These are phyloP conservation scores for Aphaenogaster ashmeadi DNA, from an alignment of 1,140 invertebrate species.

Conservation along the genomic window DNA sequence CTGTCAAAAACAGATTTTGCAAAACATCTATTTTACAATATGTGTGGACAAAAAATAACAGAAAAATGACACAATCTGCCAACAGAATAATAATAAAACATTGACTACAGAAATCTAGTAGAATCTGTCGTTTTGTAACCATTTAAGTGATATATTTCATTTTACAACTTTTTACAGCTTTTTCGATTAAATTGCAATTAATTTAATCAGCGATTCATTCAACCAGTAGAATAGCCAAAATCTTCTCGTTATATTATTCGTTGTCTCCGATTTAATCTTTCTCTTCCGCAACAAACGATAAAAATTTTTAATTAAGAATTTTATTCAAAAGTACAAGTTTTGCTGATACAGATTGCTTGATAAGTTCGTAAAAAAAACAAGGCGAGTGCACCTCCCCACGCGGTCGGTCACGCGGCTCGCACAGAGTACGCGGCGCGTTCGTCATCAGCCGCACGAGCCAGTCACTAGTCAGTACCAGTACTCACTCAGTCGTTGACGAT, in stretches of 20 bases:
- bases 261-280: not conserved
- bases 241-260: not conserved
- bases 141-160: no score
- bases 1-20: not conserved
- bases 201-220: not conserved
- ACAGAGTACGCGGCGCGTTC: not conserved
- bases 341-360: not conserved
- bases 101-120: not conserved
- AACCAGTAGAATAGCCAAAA: not conserved
- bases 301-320: not conserved
- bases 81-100: no score
- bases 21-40: not conserved
- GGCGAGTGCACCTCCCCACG: not conserved
- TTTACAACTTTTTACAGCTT: not conserved
- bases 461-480: constrained; percentile 5
- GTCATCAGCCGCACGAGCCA: not conserved
- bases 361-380: not conserved
- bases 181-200: not conserved
- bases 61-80: no score
- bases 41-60: no score
- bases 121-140: not conserved
- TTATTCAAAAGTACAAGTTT: not conserved
- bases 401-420: not conserved
- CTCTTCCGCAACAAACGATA: not conserved
- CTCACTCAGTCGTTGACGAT: not conserved